Evolutionary conservation across 2,797 vertebrate genomes (phyloP), one percentile per base, ranked within the genome.

Genomic region (Rhyacichthys aspro): DNA sequence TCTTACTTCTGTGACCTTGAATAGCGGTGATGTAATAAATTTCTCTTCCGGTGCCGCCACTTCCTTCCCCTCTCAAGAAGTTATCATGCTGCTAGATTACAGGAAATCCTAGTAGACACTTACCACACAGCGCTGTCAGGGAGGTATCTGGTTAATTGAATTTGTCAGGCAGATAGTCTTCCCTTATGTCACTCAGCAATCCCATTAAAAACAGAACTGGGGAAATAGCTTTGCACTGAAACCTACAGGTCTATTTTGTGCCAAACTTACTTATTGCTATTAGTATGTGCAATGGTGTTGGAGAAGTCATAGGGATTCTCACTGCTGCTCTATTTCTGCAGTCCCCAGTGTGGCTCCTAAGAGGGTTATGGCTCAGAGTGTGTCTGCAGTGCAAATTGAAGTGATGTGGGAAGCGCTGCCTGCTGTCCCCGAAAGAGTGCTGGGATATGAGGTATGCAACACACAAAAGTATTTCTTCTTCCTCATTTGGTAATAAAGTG

Each of bases 401-500:
- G 94, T 98, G 70, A 92, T 90, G 59, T 98, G 96, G 96, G 86
- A 86, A 8, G 78, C 91, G 56, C 84, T 95, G 32, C 93, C 93
- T 3, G 89, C 90, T 82, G 90, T 90, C 17, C 90, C 94, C 43
- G 95, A 96, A 53, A 93, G 93, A 86, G 91, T 98, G 57, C 94
- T 97, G 9, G 96, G 96, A 82, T 98, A 96, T 11, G 96, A 98
- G 95, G 96, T 98, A 88, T 64, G 60, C 55, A 52, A 48, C 18
- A 15, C 53, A 39, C 15, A 43, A 69, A 46, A 67, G 55, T 1
- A 11, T 59, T 43, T 28, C 62, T 55, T 14, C 12, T 36, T 11
- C 55, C 45, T 46, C 12, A 46, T 18, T 28, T 16, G 43, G 61
- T 82, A 55, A 67, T 63, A 63, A 57, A 55, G 55, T 41, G 36